Base-by-base conservation (phyloP, 2,888 invertebrate genomes). In the Melipona bicolor region DNA sequence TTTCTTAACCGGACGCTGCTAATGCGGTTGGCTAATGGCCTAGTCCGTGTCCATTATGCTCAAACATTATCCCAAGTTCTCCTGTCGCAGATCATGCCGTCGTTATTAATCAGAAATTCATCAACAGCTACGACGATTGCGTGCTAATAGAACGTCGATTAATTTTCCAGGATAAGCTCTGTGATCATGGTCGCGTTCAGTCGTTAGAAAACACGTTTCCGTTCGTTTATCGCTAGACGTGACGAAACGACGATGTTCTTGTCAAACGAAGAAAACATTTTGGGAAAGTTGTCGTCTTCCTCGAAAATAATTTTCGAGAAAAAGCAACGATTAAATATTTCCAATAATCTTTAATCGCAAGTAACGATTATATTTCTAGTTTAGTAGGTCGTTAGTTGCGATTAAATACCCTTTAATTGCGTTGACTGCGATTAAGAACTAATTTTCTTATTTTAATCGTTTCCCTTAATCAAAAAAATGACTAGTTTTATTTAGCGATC, bases 21-120 rank as follows among this genome's bases (percentile, higher is more conserved):
- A 89, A 83, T 76, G 77, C 56, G 24, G 49, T 32, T 43, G 64
- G 52, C 50, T 87, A 87, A 88, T 85, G 76, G 70, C n/a, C 59
- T 50, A 59, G 67, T 75, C 69, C 65, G 24, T 65, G 69, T 80
- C 74, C 71, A 84, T 88, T 87, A 83, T 83, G 81, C 67, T 77
- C 71, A 82, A 87, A 87, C 80, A 85, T 85, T 81, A 75, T 75
- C 76, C 68, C 68, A 52, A 68, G 73, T 64, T 81, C 64, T 17
- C 61, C 36, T 79, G 32, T 21, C 52, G 69, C 70, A 9, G 27
- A 76, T 80, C 71, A 77, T 19, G 52, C 49, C 61, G 79, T 79
- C 76, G 24, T 68, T 74, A 75, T 77, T 74, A 77, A 81, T 84
- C 73, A 74, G 74, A 79, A 75, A 78, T 73, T 86, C 78, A 80